Base-by-base conservation (phyloP, 2,797 vertebrate species). In the Sebastolobus altivelis region DNA sequence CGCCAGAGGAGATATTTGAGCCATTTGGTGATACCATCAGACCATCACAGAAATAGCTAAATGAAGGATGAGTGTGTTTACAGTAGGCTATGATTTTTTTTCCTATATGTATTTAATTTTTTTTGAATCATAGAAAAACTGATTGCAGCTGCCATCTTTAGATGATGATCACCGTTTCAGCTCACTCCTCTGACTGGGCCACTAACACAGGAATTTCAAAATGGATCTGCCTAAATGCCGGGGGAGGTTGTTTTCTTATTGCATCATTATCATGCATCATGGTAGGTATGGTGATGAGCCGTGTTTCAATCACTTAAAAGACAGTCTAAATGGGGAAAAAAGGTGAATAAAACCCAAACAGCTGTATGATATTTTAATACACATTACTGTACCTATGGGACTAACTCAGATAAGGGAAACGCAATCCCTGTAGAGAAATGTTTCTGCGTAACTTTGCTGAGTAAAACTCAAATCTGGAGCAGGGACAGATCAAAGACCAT, bases 21-120 rank as follows among this genome's bases (percentile, higher is more conserved):
- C 35, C 40, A 22, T 72, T 61, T 78, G 46, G 37, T 27, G 20
- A 40, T 33, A n/a, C 31, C 59, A 67, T 25, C 69, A 69, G 35
- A 62, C 63, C 77, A 38, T 43, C 72, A 12, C 49, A 52, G 29
- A 12, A 9, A 29, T 16, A 46, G 14, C 25, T 6, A 9, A 60
- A 46, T 38, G 8, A 60, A 33, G 35, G 27, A 10, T 33, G 25
- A 52, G 20, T 52, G 20, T n/a, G 20, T n/a, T 58, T 58, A 58
- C 55, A 27, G 55, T 58, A 13, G 5, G 25, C 29, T 33, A 60
- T 11, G 25, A 52, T n/a, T n/a, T n/a, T n/a, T 35, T n/a, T 62
- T 37, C 18, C 33, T 4, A 52, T 52, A 8, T 52, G 46, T 52
- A 52, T 52, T 52, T 9, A 1, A 52, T 52, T 52, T 52, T 9